These are phyloP conservation scores for Notarius lentiginosus DNA, from an alignment of 2,113 vertebrate species.

Conservation along the genomic window DNA sequence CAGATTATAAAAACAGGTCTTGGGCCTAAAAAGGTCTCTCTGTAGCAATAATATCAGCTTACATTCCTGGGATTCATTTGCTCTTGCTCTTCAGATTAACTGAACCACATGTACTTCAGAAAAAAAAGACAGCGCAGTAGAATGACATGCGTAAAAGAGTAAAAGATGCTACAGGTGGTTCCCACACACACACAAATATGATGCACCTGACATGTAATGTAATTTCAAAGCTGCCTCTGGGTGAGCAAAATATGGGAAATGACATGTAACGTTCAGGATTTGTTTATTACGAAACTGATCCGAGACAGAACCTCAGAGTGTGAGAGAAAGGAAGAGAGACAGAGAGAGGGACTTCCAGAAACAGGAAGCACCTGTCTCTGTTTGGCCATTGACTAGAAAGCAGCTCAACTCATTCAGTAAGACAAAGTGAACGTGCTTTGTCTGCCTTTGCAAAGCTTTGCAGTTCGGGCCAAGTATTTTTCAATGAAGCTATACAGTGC, in stretches of 20 bases:
- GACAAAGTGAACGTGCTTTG: conserved; percentile 56
- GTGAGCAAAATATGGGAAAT: conserved; percentile 38
- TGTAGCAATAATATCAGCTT: conserved; percentile 29
- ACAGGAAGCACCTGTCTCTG: conserved; percentile 60
- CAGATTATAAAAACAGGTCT: conserved; percentile 14
- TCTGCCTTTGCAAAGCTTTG: conserved; percentile 50
- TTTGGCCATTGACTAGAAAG: conserved; percentile 57
- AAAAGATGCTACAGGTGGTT: conserved; percentile 12
- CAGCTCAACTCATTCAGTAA: conserved; percentile 56
- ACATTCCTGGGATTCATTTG: conserved; percentile 25
- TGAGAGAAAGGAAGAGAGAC: conserved; percentile 2
- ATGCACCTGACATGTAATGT: not conserved
- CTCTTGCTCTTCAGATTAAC: conserved; percentile 1
- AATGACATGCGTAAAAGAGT: not conserved
- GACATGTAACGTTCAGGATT: conserved; percentile 5
- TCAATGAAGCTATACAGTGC: conserved; percentile 58
- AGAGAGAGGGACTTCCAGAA: conserved; percentile 46
- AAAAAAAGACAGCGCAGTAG: conserved; percentile 8
- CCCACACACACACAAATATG: conserved; percentile 6
- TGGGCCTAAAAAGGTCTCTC: not conserved
- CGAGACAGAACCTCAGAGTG: not conserved
- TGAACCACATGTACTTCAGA: not conserved
- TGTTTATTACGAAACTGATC: conserved; percentile 37
- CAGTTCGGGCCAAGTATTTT: conserved; percentile 55
- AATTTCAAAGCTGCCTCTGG: conserved; percentile 28